phyloP scores from a whole-genome alignment of 2,113 vertebrate species.

The Scomber colias region DNA sequence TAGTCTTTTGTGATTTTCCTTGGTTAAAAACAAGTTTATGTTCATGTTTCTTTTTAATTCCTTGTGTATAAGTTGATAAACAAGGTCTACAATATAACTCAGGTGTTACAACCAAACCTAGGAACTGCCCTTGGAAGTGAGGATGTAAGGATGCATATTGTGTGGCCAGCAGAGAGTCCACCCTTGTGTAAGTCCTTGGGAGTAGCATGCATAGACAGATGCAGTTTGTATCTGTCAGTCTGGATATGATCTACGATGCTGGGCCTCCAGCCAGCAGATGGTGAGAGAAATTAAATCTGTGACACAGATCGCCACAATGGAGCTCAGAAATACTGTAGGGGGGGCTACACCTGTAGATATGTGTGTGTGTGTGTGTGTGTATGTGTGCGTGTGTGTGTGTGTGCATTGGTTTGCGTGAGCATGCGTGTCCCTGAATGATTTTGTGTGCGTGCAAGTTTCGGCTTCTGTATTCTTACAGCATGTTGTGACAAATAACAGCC shows the following conservation, averaged over 20 bases:
- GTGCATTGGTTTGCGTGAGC: background rate
- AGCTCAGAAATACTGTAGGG: conserved; percentile 67
- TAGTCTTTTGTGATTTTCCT: background rate
- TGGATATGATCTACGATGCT: conserved; percentile 79
- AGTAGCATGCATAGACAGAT: conserved; percentile 80
- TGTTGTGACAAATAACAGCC: conserved; percentile 50
- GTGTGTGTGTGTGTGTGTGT: too few relatives aligned
- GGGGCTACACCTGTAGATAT: conserved; percentile 70
- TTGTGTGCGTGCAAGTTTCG: conserved; percentile 7
- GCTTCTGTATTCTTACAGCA: conserved; percentile 17
- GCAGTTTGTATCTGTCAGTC: conserved; percentile 85
- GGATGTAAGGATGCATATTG: conserved; percentile 61
- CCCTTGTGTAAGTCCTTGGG: conserved; percentile 81
- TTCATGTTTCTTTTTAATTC: background rate
- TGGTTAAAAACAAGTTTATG: background rate
- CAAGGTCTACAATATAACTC: background rate
- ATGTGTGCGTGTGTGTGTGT: background rate
- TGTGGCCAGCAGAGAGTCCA: conserved; percentile 69
- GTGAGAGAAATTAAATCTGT: conserved; percentile 84
- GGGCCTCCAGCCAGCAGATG: conserved; percentile 85
- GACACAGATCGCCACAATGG: conserved; percentile 74
- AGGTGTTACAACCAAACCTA: background rate
- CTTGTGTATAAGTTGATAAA: background rate
- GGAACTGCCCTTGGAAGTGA: conserved; percentile 56
- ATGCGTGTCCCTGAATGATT: conserved; percentile 4